Percentiles rank a stretch among this genome's conserved stretches.
phyloP scores from a whole-genome alignment of 2,888 invertebrate genomes.

The Euplagia quadripunctaria region DNA sequence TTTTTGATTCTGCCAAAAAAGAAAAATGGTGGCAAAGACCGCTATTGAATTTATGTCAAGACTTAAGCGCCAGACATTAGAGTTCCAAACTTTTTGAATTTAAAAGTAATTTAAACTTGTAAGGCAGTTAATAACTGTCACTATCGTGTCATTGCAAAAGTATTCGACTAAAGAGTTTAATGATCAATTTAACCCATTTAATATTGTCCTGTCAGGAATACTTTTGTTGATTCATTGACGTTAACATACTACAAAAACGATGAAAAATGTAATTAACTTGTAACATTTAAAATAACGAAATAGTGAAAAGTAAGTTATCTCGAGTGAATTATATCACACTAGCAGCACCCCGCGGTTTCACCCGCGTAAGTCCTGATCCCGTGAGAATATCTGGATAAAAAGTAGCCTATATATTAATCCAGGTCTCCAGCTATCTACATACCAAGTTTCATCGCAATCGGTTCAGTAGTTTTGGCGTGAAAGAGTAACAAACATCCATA shows the following conservation, averaged over 20 bases:
- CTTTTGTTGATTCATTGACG: background rate
- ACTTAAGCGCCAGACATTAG: constrained; percentile 27
- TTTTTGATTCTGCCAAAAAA: constrained; percentile 10
- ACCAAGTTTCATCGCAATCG: too few species aligned
- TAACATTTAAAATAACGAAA: background rate
- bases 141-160: constrained; percentile 28
- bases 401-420: too few species aligned
- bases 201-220: background rate
- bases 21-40: constrained; percentile 9
- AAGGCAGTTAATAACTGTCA: constrained; percentile 43
- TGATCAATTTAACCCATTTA: constrained; percentile 15
- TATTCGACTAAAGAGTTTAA: constrained; percentile 17
- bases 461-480: too few species aligned
- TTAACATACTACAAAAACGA: background rate
- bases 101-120: constrained; percentile 52
- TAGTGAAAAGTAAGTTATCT: background rate
- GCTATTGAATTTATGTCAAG: constrained; percentile 31
- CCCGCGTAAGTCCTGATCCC: too few species aligned
- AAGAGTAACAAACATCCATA: too few species aligned
- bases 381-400: too few species aligned
- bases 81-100: constrained; percentile 38
- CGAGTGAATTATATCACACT: too few species aligned
- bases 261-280: background rate
- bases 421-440: too few species aligned
- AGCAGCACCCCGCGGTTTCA: too few species aligned